Evolutionary conservation across 2,888 invertebrate genomes (phyloP).

Genomic region (Dryocosmus kuriphilus): DNA sequence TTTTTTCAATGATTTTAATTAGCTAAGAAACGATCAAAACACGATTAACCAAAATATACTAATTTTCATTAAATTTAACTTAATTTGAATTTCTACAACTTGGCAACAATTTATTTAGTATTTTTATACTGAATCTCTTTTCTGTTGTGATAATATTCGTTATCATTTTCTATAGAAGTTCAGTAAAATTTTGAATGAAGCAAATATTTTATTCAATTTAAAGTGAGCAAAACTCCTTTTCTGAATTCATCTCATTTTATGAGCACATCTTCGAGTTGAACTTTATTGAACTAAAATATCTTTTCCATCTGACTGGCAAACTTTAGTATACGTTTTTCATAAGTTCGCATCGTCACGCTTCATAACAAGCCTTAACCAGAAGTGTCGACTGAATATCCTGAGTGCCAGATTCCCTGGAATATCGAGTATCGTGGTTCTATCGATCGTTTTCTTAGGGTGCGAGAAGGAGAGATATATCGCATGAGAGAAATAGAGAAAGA

Average conservation of each 20-base stretch:
- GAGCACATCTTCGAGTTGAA: background rate
- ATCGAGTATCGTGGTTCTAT: constrained; percentile 20
- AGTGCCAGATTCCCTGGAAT: constrained; percentile 18
- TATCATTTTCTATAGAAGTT: no score
- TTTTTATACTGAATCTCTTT: no score
- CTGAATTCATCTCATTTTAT: background rate
- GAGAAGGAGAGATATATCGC: background rate
- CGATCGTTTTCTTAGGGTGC: background rate
- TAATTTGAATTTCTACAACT: no score
- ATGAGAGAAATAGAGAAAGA: background rate
- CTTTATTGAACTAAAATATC: background rate
- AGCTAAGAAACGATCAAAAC: no score
- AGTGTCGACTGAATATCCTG: constrained; percentile 1
- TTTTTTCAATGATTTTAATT: no score
- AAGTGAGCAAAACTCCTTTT: background rate
- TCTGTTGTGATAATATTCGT: no score
- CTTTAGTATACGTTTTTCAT: constrained; percentile 2
- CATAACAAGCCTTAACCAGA: constrained; percentile 26
- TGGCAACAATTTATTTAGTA: no score
- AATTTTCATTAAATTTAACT: no score
- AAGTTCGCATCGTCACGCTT: constrained; percentile 23
- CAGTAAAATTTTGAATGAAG: no score
- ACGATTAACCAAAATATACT: no score
- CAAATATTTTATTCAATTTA: background rate
- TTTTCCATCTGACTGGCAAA: constrained; percentile 13